Conservation (phyloP, 2,113 vertebrate genomes). For the Egretta garzetta region DNA sequence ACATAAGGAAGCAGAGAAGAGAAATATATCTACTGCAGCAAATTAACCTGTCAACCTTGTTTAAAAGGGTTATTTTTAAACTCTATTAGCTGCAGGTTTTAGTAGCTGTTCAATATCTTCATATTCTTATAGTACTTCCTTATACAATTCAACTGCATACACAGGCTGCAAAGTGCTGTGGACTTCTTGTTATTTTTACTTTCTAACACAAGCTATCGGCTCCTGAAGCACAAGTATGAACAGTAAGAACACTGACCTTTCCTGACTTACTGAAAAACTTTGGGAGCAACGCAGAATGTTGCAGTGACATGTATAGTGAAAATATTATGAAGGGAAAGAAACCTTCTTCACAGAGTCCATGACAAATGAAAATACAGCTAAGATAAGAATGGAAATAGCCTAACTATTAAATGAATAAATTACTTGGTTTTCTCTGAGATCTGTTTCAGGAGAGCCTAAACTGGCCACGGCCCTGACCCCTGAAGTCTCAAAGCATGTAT, state of each 20-base stretch:
- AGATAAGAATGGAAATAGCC: background rate
- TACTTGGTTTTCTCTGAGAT: background rate
- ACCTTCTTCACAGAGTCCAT: background rate
- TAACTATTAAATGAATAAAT: background rate
- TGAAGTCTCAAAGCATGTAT: background rate
- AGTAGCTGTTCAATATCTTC: slow-evolving; percentile 48
- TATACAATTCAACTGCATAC: background rate
- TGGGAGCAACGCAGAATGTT: background rate
- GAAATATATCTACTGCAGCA: slow-evolving; percentile 51
- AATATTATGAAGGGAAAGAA: background rate
- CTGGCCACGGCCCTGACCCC: background rate
- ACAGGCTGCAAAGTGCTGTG: background rate
- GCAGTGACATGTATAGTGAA: background rate
- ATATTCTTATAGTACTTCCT: background rate
- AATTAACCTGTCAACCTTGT: slow-evolving; percentile 72
- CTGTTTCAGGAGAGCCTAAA: background rate
- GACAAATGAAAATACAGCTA: background rate
- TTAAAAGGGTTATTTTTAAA: slow-evolving; percentile 72
- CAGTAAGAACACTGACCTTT: background rate
- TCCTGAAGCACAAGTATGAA: background rate
- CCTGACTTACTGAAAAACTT: background rate
- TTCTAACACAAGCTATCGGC: background rate
- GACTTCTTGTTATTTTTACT: background rate
- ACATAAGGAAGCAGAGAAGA: slow-evolving; percentile 61
- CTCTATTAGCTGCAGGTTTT: slow-evolving; percentile 45